Evolutionary conservation across 2,113 vertebrate species (phyloP), one percentile per base, ranked within the genome.

Genomic region (Grammomys surdaster): DNA sequence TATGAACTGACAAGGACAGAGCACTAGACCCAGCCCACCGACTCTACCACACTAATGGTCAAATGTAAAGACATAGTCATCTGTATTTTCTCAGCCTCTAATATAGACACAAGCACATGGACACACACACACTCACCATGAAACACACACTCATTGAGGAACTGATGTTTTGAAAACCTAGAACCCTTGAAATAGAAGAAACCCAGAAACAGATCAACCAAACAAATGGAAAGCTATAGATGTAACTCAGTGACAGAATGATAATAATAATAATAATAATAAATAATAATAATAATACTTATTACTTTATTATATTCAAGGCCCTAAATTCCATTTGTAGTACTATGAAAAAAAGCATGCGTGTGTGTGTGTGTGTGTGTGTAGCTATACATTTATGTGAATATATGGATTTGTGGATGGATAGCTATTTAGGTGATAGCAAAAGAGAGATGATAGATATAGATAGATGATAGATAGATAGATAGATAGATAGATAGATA

Each of bases 111-210:
- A 80, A 3, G 10, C 48, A 80, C 48, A 65, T 10, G 26, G 9
- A 76, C 43, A 75, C 9, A 12, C 76, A 33, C 76, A 28, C 33
- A 36, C 43, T 3, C 22, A 48, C 65, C 80, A 31, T 84, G 54
- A 94, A 97, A 88, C 48, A 69, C 69, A 28, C 31, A 81, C 2
- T 72, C 72, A 31, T 4, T 5, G 84, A 67, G 92, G 33, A 75
- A 16, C 48, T 75, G 16, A 81, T 46, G 20, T 43, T 84, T 16
- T 63, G 81, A 85, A 91, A 85, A 70, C 31, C 8, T 67, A 36
- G 65, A 95, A 72, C 54, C 26, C 67, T 0, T 7, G 17, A 80
- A 72, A 3, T 67, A 10, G 33, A 91, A 93, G 73, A 89, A 36
- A 82, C 12, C 89, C 48, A 76, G 31, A 82, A 26, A 69, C 24